phyloP scores from a whole-genome alignment of 1,140 invertebrate genomes.

The Schlechtendalia chinensis region DNA sequence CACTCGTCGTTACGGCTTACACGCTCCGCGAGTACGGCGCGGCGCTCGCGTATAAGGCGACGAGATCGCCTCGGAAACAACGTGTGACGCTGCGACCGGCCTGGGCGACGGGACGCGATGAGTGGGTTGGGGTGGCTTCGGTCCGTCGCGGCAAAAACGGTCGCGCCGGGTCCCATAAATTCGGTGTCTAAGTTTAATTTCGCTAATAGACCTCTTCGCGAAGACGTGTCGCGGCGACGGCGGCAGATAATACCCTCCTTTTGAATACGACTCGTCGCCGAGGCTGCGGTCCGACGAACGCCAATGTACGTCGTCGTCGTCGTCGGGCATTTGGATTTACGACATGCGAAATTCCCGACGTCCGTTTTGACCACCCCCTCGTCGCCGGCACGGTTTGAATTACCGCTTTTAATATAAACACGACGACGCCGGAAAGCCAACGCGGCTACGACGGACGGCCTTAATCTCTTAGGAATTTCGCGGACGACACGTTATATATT shows the following conservation, averaged over 20 bases:
- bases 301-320: neutral
- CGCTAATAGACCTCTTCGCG: conserved; percentile 38
- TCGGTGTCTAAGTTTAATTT: conserved; percentile 32
- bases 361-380: conserved; percentile 20
- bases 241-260: neutral
- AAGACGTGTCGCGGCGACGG: neutral
- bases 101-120: too few species aligned
- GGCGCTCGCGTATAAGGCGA: too few species aligned
- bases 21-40: too few species aligned
- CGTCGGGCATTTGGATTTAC: conserved; percentile 17
- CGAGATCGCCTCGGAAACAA: neutral
- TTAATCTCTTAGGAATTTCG: conserved; percentile 31
- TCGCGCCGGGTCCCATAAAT: conserved; percentile 12
- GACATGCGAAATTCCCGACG: conserved; percentile 33
- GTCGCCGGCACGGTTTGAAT: neutral
- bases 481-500: neutral
- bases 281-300: neutral
- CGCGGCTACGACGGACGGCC: neutral
- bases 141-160: neutral
- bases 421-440: neutral
- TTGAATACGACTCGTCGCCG: neutral
- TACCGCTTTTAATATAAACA: conserved; percentile 44
- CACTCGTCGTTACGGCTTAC: too few species aligned
- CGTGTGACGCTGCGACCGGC: neutral
- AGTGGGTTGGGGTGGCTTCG: too few species aligned